Percentiles rank a stretch among this genome's conserved stretches.
These are phyloP conservation scores for Eulemur rufifrons DNA, from an alignment of 2,113 vertebrate genomes.

Conservation along the genomic window DNA sequence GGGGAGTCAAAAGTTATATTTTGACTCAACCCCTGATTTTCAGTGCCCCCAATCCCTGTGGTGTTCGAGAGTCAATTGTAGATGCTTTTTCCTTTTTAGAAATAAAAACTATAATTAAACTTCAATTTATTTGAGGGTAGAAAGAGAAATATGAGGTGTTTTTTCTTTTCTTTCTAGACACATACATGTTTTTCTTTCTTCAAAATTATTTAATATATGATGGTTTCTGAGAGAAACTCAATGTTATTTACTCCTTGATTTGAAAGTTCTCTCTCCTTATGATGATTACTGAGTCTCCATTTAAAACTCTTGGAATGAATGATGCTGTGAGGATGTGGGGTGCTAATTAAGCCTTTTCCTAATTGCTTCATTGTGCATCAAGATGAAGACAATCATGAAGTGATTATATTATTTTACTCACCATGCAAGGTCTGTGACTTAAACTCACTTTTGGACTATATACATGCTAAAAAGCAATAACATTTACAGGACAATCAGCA, in stretches of 20 bases:
- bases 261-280: background rate
- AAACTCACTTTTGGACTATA: background rate
- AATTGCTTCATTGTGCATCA: background rate
- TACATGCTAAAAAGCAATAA: background rate
- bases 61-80: background rate
- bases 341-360: conserved; percentile 9
- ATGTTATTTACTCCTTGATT: background rate
- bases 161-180: background rate
- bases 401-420: background rate
- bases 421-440: background rate
- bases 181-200: background rate
- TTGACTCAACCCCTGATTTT: background rate
- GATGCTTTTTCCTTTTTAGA: background rate
- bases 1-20: background rate
- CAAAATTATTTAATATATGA: background rate
- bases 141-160: background rate
- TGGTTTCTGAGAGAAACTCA: background rate
- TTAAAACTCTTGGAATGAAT: background rate
- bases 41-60: background rate
- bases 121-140: background rate
- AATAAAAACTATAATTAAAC: background rate
- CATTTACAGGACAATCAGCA: background rate
- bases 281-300: background rate
- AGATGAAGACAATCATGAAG: background rate
- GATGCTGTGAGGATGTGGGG: background rate